Conservation (phyloP, 2,797 vertebrate species). For the Cryptoblepharus egeriae region DNA sequence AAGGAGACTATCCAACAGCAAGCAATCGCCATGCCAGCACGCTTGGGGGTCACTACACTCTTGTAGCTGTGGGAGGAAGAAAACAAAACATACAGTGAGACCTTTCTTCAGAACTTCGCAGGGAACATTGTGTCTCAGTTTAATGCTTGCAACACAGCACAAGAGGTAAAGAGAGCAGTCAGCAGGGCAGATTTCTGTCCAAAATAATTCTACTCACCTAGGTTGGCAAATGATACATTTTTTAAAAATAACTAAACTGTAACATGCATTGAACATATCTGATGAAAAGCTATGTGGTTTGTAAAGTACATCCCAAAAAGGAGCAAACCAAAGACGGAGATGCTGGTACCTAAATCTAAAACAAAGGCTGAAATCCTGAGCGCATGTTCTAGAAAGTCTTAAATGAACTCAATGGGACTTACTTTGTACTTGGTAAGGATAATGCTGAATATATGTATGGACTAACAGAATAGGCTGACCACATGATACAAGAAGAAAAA, state of each 20-base stretch:
- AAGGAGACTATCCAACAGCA: slow-evolving; percentile 92
- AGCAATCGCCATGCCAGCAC: slow-evolving; percentile 88
- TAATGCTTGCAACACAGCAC: not conserved
- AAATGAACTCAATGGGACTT: too few species aligned
- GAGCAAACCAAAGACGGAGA: not conserved
- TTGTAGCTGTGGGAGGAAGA: slow-evolving; percentile 84
- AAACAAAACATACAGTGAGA: not conserved
- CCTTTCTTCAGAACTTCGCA: not conserved
- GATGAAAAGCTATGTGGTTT: not conserved
- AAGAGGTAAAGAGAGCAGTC: not conserved
- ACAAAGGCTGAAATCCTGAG: too few species aligned
- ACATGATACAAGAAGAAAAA: too few species aligned
- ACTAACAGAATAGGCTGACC: too few species aligned
- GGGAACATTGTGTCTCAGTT: not conserved
- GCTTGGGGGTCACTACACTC: slow-evolving; percentile 87
- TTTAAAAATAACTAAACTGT: not conserved
- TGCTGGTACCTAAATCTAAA: too few species aligned
- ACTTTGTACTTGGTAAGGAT: too few species aligned
- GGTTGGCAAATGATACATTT: not conserved
- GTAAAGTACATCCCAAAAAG: not conserved
- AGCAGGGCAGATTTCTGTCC: not conserved
- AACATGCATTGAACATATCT: not conserved
- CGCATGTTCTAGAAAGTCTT: too few species aligned
- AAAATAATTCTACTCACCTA: not conserved
- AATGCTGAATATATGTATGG: too few species aligned